Percentiles rank a stretch among this genome's conserved stretches.
These are phyloP conservation scores for Neoarius graeffei DNA, from an alignment of 2,113 vertebrate species.

Conservation along the genomic window DNA sequence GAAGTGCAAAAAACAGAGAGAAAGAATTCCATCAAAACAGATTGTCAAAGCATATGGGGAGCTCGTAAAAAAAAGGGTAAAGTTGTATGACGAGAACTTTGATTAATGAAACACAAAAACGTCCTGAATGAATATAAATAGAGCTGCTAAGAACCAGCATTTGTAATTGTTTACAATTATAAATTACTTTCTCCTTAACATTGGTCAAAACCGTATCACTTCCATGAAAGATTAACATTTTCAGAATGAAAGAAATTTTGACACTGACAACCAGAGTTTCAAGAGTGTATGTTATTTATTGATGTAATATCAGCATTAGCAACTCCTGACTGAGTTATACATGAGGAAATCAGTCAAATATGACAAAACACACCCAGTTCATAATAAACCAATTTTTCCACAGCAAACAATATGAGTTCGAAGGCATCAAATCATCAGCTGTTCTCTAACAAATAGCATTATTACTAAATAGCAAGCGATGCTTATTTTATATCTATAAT, in stretches of 20 bases:
- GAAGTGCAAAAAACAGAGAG: constrained; percentile 43
- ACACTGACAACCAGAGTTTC: neutral
- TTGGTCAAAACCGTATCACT: neutral
- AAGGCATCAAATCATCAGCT: neutral
- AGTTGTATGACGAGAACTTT: constrained; percentile 59
- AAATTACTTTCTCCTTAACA: constrained; percentile 23
- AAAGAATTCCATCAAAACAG: constrained; percentile 77
- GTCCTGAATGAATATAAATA: constrained; percentile 58
- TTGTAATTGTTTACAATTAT: constrained; percentile 52
- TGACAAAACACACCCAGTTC: constrained; percentile 9
- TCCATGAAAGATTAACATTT: neutral
- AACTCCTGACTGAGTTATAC: neutral
- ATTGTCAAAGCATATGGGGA: constrained; percentile 78
- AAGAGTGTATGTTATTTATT: neutral
- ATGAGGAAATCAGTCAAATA: constrained; percentile 7
- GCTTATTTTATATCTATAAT: neutral
- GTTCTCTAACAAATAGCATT: constrained; percentile 20
- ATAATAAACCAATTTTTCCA: constrained; percentile 32
- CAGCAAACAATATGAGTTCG: constrained; percentile 7
- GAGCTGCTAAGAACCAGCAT: constrained; percentile 49
- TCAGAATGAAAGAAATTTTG: neutral
- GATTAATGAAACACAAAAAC: constrained; percentile 62
- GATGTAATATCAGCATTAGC: neutral
- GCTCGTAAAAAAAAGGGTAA: constrained; percentile 60
- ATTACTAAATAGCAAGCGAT: neutral